Evolutionary conservation across 2,113 vertebrate genomes (phyloP), one percentile per base, ranked within the genome.

Genomic region (Glareola pratincola): DNA sequence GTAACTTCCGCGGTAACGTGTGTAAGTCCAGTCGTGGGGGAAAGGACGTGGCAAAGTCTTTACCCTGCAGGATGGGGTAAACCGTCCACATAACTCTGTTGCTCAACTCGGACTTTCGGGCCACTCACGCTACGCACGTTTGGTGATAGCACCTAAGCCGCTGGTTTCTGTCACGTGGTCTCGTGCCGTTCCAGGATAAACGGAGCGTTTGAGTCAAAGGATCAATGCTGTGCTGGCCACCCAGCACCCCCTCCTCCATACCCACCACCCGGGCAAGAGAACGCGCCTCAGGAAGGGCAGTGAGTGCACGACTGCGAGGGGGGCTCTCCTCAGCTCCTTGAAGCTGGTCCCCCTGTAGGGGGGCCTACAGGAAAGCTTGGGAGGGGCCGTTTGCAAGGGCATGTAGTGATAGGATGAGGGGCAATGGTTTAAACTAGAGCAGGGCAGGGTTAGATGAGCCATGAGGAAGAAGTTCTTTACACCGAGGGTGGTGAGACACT

Each of bases 21-120:
- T 36, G 13, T 21, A 57, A 66, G 47, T 37, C n/a, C 85, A 82
- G 92, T 32, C 85, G 23, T 0, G 15, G 23, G 19, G 36, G 27
- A 90, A 67, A 68, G 69, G 66, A 78, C 0, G 0, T 59, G 39
- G 37, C 82, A 76, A 72, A 85, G 41, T 27, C 45, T 88, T 82
- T 36, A 34, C 43, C 62, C 36, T 0, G 2, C 56, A 56, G 69
- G 37, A 75, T 23, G 64, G 34, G 36, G 51, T 48, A 48, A 53
- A 53, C 26, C 14, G 39, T 34, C 78, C 88, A 34, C 57, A 45
- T 4, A 8, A 0, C 71, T 23, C 7, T 4, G 7, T 88, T 95
- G 94, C 92, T 93, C 82, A 92, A 47, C 78, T 47, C 85, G 30
- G 88, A 41, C 56, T 82, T 90, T 67, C 45, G 51, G 66, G 66